Evolutionary conservation across 92 coral and sea anemone species (phyloP), one percentile per base, ranked within the genome.

Genomic region (Pocillopora grandis): DNA sequence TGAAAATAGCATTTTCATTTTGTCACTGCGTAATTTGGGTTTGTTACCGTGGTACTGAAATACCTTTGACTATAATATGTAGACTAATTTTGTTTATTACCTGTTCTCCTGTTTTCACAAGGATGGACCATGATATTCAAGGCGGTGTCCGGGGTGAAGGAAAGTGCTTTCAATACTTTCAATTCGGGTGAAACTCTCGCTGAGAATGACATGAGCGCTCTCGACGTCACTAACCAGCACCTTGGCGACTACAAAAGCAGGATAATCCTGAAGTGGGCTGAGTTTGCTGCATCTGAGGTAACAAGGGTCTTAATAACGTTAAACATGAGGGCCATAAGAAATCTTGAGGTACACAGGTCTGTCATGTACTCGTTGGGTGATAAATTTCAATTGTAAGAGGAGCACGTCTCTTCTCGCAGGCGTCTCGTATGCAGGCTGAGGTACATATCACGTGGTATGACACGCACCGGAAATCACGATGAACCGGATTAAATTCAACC

Each of bases 71-170:
- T 10, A 23, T 20, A 33, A 10, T 16, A 18, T n/a, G 36, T n/a
- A 14, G 35, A 15, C 15, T 69, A 36, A 2, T 36, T 71, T 21
- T 12, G 0, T 10, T 9, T 1, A 18, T 10, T n/a, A 0, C 31
- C 23, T 2, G 17, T 76, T 35, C 9, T 48, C 78, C 9, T 12
- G 20, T 59, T 20, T 52, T 31, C 23, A 48, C 61, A 12, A 86
- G 89, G 89, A 12, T 86, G 85, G 85, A 86, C 89, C 13, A 56
- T 86, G 78, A 75, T 79, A 7, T 86, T 86, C 49, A 86, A 86
- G 66, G 79, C 52, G 16, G 89, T 86, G 31, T 63, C 62, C n/a
- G 80, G 84, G 19, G 68, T 33, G 16, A 12, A 33, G 8, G 14
- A 62, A 6, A 36, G 31, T 35, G 61, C 62, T 15, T 62, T 37